Percentiles rank a stretch among this genome's conserved stretches.
phyloP scores from a whole-genome alignment of 2,113 vertebrate species.

The Myanophis thanlyinensis region DNA sequence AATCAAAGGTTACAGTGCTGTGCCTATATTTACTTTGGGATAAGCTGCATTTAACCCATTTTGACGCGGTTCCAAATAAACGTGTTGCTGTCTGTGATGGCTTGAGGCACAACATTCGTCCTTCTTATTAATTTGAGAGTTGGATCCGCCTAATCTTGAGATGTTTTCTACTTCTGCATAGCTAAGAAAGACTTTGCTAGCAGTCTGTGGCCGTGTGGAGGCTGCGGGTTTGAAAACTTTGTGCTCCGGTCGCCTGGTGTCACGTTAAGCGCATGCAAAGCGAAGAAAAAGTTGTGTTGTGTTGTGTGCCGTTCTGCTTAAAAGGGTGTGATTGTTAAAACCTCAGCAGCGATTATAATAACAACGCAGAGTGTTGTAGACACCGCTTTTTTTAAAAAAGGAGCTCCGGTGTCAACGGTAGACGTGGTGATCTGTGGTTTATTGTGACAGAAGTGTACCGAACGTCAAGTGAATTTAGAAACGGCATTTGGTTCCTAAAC shows the following conservation, averaged over 20 bases:
- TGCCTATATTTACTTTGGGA: background rate
- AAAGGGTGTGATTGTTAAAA: background rate
- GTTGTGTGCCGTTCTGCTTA: background rate
- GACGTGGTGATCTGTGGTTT: background rate
- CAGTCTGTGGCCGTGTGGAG: constrained; percentile 5
- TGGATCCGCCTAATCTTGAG: background rate
- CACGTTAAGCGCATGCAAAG: accelerated
- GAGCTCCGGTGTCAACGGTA: background rate
- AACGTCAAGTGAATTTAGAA: background rate
- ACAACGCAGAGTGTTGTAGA: constrained; percentile 10
- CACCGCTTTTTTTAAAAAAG: background rate
- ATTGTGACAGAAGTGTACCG: background rate
- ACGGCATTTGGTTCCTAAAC: background rate
- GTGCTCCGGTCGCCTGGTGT: background rate
- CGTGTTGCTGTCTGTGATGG: background rate
- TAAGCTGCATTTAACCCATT: background rate
- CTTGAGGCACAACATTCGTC: background rate
- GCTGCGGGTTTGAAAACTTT: background rate
- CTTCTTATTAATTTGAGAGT: background rate
- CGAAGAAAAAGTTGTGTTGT: too few species aligned
- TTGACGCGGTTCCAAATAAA: background rate
- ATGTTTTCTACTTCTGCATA: background rate
- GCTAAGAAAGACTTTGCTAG: accelerated
- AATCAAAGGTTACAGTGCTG: background rate
- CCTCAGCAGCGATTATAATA: background rate